A percentile compares a stretch with the other conserved stretches of the same genome.
phyloP scores from a whole-genome alignment of 2,113 vertebrate genomes.

The Melanerpes aurifrons region DNA sequence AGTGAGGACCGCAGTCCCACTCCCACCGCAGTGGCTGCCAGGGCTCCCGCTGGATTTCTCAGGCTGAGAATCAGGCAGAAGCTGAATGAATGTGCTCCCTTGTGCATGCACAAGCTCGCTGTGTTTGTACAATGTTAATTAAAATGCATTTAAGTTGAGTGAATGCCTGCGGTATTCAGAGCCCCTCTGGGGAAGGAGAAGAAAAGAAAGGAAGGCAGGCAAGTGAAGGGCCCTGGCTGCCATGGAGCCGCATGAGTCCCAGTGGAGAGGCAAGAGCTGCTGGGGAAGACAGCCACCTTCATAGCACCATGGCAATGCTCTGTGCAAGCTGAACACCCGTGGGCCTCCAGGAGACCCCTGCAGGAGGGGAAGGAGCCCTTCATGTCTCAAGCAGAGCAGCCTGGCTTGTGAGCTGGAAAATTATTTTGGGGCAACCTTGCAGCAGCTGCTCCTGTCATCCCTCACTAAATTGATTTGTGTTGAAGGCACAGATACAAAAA shows the following conservation, averaged over 20 bases:
- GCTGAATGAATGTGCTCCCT: constrained; percentile 2
- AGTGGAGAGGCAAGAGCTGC: constrained; percentile 5
- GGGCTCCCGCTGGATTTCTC: background rate
- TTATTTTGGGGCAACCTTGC: background rate
- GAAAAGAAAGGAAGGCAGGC: background rate
- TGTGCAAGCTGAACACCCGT: constrained; percentile 4
- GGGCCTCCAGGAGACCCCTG: background rate
- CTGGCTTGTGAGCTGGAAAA: constrained; percentile 1
- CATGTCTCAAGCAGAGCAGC: constrained; percentile 23
- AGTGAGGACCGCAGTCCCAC: fast-evolving
- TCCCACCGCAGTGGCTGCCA: background rate
- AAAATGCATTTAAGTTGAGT: constrained; percentile 66
- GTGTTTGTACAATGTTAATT: constrained; percentile 72
- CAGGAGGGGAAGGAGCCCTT: background rate
- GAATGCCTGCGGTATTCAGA: constrained; percentile 44
- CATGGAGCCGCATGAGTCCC: background rate
- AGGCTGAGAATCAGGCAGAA: background rate
- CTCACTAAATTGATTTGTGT: background rate
- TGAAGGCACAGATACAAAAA: background rate
- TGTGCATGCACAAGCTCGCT: background rate
- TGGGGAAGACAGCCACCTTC: background rate
- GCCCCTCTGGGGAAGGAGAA: constrained; percentile 25
- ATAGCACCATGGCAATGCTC: background rate
- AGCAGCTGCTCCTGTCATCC: constrained; percentile 5
- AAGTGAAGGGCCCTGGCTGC: background rate